phyloP scores from a whole-genome alignment of 2,888 invertebrate species.

The Pheosia gnoma region DNA sequence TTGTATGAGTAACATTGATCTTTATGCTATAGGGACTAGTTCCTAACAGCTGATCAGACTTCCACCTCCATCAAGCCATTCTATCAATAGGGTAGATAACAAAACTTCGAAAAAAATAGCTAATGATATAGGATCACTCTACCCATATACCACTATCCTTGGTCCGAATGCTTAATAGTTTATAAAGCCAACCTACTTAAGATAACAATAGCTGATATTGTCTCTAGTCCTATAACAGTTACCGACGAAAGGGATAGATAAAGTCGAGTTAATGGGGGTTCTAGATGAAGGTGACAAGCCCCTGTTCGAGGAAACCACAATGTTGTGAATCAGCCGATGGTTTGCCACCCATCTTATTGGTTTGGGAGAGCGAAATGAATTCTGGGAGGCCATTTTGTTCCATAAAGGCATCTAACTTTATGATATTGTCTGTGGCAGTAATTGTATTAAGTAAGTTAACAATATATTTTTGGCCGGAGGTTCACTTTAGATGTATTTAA shows the following conservation, averaged over 20 bases:
- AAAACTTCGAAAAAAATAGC: neutral
- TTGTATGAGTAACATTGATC: too few species aligned
- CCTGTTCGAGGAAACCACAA: constrained; percentile 12
- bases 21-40: too few species aligned
- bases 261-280: constrained; percentile 33
- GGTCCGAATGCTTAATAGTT: constrained; percentile 32
- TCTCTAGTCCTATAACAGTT: constrained; percentile 15
- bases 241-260: constrained; percentile 23
- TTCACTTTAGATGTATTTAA: too few species aligned
- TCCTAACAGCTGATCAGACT: neutral
- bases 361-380: neutral
- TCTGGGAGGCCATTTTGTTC: neutral
- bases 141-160: constrained; percentile 23
- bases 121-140: constrained; percentile 20
- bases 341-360: neutral
- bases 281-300: constrained; percentile 21
- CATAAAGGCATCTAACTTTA: too few species aligned
- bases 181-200: constrained; percentile 27
- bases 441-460: too few species aligned
- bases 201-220: constrained; percentile 33
- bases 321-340: constrained; percentile 26
- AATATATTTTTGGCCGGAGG: too few species aligned
- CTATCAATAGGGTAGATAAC: neutral
- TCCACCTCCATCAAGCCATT: neutral
- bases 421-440: too few species aligned